phyloP scores from a whole-genome alignment of 2,797 vertebrate species.

The Acanthopagrus latus region DNA sequence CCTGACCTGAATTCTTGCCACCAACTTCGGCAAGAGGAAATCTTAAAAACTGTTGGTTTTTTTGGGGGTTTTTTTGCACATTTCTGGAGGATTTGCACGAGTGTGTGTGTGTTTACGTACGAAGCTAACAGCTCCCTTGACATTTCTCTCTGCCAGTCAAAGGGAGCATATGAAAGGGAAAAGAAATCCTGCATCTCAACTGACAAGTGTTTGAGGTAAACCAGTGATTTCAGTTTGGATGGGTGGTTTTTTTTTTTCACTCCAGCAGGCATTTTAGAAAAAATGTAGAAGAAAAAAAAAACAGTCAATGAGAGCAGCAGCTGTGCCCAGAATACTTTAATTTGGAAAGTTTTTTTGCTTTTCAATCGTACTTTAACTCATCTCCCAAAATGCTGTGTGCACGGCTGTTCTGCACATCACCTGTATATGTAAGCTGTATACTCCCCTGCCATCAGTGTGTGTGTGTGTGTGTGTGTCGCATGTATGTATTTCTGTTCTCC shows the following conservation, averaged over 20 bases:
- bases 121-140: constrained; percentile 41
- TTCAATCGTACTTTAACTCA: background rate
- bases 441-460: constrained; percentile 15
- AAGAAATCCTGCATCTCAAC: constrained; percentile 29
- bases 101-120: constrained; percentile 1
- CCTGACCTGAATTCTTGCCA: constrained; percentile 36
- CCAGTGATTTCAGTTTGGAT: background rate
- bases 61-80: background rate
- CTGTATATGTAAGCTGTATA: constrained; percentile 23
- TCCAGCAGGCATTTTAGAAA: background rate
- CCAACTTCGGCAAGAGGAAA: constrained; percentile 14
- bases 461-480: constrained; percentile 39
- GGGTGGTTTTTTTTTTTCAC: background rate
- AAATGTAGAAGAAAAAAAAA: background rate
- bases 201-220: constrained; percentile 28
- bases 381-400: background rate
- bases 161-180: constrained; percentile 53
- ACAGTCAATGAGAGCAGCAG: constrained; percentile 32
- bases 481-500: constrained; percentile 86
- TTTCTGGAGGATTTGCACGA: constrained; percentile 18
- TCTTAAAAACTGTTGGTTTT: background rate
- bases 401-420: constrained; percentile 24
- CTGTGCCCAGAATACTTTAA: background rate
- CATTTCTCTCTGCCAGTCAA: constrained; percentile 40
- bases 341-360: constrained; percentile 11